Conservation (phyloP, 2,888 invertebrate species). For the Polylopha cassiicola region DNA sequence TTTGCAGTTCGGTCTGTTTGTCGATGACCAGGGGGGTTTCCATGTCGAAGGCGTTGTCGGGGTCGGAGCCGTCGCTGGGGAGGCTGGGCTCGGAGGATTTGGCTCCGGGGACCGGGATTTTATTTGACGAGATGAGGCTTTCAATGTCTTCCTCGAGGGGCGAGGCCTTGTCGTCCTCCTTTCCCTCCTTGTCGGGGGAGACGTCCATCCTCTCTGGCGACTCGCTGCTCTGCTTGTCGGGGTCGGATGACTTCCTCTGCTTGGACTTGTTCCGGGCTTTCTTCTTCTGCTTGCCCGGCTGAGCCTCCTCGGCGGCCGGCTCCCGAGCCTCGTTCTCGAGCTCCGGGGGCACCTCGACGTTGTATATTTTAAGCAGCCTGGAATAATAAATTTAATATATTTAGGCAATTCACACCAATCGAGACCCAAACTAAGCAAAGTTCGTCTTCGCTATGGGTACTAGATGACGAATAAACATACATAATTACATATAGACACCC, state of each 20-base stretch:
- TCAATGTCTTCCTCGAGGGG: conserved; percentile 68
- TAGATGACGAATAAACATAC: too few relatives aligned
- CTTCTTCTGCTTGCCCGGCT: conserved; percentile 52
- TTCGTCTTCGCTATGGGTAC: too few relatives aligned
- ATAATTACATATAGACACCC: too few relatives aligned
- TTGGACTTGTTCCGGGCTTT: conserved; percentile 63
- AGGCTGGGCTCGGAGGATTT: conserved; percentile 38
- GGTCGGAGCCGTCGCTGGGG: conserved; percentile 53
- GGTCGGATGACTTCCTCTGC: conserved; percentile 57
- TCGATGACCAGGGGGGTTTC: conserved; percentile 54
- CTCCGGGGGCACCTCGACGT: conserved; percentile 80
- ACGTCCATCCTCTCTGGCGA: conserved; percentile 56
- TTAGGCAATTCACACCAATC: too few relatives aligned
- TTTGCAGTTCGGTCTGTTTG: conserved; percentile 70
- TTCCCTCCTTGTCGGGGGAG: conserved; percentile 55
- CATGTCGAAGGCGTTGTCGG: conserved; percentile 46
- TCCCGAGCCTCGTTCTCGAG: conserved; percentile 68
- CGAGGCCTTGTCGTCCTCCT: conserved; percentile 25
- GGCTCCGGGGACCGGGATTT: conserved; percentile 64
- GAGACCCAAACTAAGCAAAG: neutral
- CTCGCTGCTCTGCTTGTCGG: conserved; percentile 57
- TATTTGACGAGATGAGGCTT: conserved; percentile 70
- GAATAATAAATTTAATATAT: conserved; percentile 26
- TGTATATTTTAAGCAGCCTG: conserved; percentile 86
- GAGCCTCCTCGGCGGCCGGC: conserved; percentile 47